Conservation (phyloP, 2,797 vertebrate species). For the Taenioides sp. region DNA sequence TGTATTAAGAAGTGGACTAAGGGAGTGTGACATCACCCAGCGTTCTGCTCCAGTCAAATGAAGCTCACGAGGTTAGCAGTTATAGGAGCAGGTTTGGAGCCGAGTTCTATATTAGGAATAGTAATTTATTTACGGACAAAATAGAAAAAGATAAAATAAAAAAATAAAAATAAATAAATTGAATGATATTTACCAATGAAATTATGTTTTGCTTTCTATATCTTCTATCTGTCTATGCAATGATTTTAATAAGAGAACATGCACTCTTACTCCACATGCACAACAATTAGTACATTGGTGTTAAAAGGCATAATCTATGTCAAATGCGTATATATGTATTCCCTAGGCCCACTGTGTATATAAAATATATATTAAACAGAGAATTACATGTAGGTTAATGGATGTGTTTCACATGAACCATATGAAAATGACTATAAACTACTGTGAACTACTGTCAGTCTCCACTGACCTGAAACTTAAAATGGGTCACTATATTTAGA, state of each 20-base stretch:
- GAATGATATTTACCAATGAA: too few relatives aligned
- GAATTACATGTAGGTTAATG: constrained; percentile 4
- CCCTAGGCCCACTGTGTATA: neutral
- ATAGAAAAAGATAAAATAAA: too few relatives aligned
- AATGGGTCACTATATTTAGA: neutral
- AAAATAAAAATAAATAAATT: too few relatives aligned
- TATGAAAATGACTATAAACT: neutral
- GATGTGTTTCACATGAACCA: neutral
- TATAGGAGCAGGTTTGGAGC: too few relatives aligned
- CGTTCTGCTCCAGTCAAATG: too few relatives aligned
- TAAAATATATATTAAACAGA: neutral
- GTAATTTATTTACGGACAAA: too few relatives aligned
- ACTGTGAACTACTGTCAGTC: neutral
- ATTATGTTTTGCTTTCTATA: neutral
- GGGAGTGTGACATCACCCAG: too few relatives aligned
- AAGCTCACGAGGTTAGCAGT: too few relatives aligned
- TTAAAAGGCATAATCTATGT: constrained; percentile 28
- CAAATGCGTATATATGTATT: neutral
- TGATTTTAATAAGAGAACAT: neutral
- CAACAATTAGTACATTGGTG: constrained; percentile 9
- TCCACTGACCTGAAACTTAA: neutral
- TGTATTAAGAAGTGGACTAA: too few relatives aligned
- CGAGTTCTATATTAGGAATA: too few relatives aligned
- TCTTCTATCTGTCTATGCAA: neutral
- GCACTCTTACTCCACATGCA: neutral